Base-by-base conservation (phyloP, 2,888 invertebrate genomes). In the Trichogramma dendrolimi region DNA sequence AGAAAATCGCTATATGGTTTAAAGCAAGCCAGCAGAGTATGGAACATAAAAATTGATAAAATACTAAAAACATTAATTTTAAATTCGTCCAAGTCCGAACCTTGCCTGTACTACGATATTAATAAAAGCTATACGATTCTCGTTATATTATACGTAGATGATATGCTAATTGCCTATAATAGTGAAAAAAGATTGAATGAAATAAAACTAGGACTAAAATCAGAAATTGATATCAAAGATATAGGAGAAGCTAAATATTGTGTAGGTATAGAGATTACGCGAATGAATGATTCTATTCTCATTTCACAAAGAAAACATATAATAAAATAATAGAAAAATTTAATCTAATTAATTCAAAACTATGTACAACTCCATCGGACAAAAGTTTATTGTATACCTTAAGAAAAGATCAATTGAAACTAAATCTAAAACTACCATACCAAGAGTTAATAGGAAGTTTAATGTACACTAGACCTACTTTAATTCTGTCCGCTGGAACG, bases 241-340 rank as follows among this genome's bases (percentile, higher is more conserved):
- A 42, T 60, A 49, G 52, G 58, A 11, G 46, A 58, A 11, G 44
- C 44, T 43, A 58, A 52, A 58, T 51, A 50, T 44, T 58, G 50
- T 52, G 27, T 58, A 58, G 58, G 44, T 39, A 55, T 65, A 8
- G 46, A 60, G 8, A 44, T 52, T 10, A 14, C 46, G 14, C 49
- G 47, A 50, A 55, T 50, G 41, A 55, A 40, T 27, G 43, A 50
- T n/a, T 27, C 10, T 11, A 47, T 64, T 49, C n/a, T 6, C 7
- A 46, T 64, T 5, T 14, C 14, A 14, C 1, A 14, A 14, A 14
- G 14, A 14, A 14, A 14, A 14, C 14, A 14, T 14, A 2, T 14
- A 14, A 14, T 14, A 14, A 14, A 14, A 14, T 14, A 14, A 8
- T 61, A 42, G 53, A 64, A 6, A 64, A 56, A 59, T 64, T 59